Base-by-base conservation (phyloP, 2,888 invertebrate species). In the Athripsodes cinereus region DNA sequence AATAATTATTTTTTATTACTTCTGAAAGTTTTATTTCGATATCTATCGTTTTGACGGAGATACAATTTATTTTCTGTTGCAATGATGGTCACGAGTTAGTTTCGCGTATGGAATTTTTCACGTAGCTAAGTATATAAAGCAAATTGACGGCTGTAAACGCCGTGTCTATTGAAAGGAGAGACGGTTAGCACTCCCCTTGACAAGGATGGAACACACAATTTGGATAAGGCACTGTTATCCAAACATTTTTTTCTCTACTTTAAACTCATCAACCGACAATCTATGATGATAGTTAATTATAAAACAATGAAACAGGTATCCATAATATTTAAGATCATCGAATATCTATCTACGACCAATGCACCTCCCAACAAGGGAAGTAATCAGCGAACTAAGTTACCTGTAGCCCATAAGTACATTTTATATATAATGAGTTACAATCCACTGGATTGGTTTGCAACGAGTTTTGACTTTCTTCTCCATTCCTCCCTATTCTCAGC, bases 151-250 rank as follows among this genome's bases (percentile, higher is more conserved):
- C 13, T 10, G 1, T 0, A 11, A 0, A 0, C 0, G 0, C 0
- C 13, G 93, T 93, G 93, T 93, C 87, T 90, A 92, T 92, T 91
- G 88, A 92, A 93, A 94, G 94, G 94, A 95, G 94, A 95, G 94
- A 88, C 81, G 86, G 88, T 90, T 90, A 89, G 89, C 89, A 89
- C 89, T 90, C 89, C 88, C 88, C 93, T 94, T 87, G 93, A 92
- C 91, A 93, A 94, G 91, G 91, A 90, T 88, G 91, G 90, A 87
- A 78, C 78, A 83, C 82, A 83, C 72, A 82, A 75, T 72, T 73
- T 71, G 80, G 73, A 73, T 73, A 74, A 74, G 75, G 75, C 74
- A 72, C 69, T 62, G 72, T 64, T 73, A 72, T 71, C 73, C 73
- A 74, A 68, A 68, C 69, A 71, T 74, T 74, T 74, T 72, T 48